Conservation (phyloP, 1,140 invertebrate genomes). For the Drosophila setifemur region DNA sequence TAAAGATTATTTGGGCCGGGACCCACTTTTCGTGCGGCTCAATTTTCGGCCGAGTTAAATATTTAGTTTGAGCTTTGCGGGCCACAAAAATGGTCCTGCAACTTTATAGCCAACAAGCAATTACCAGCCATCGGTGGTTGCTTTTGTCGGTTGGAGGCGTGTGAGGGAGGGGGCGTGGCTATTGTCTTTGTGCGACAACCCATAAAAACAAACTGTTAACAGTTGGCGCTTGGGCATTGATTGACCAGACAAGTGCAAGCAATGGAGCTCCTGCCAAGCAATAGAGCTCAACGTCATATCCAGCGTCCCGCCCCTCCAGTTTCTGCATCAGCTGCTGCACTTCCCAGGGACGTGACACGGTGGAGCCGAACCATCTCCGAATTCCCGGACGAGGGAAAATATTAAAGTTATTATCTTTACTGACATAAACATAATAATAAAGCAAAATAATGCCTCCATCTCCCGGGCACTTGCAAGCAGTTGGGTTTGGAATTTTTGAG, state of each 20-base stretch:
- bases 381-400: background rate
- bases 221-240: slow-evolving; percentile 68
- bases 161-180: slow-evolving; percentile 1
- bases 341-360: slow-evolving; percentile 56
- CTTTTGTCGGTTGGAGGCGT: background rate
- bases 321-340: slow-evolving; percentile 67
- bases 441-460: background rate
- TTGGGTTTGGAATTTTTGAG: background rate
- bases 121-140: slow-evolving; percentile 54
- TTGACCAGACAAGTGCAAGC: slow-evolving; percentile 76
- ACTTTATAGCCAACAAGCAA: slow-evolving; percentile 67
- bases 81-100: slow-evolving; percentile 18
- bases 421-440: slow-evolving; percentile 6
- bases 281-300: slow-evolving; percentile 19
- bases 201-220: slow-evolving; percentile 76
- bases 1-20: slow-evolving; percentile 27
- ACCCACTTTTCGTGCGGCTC: slow-evolving; percentile 24
- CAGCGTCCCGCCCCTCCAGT: slow-evolving; percentile 18
- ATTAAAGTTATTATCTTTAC: background rate
- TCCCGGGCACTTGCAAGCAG: background rate
- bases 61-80: slow-evolving; percentile 55
- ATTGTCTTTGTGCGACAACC: slow-evolving; percentile 74
- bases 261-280: slow-evolving; percentile 62
- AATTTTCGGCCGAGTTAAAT: slow-evolving; percentile 61
- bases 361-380: slow-evolving; percentile 3